phyloP scores from a whole-genome alignment of 2,113 vertebrate genomes.

The Lophura nycthemera region DNA sequence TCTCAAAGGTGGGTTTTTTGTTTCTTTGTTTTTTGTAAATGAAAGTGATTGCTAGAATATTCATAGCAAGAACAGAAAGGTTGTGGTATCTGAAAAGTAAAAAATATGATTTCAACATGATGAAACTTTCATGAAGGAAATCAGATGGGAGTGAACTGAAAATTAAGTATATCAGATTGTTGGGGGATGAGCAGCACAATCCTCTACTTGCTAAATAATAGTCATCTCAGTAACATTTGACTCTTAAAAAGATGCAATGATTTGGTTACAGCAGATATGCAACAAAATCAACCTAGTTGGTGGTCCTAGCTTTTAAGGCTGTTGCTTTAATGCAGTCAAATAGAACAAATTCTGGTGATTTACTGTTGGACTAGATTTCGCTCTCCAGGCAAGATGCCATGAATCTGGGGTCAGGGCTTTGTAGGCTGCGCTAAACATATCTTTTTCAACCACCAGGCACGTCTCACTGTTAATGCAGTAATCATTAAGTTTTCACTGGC shows the following conservation, averaged over 20 bases:
- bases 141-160: not conserved
- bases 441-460: not conserved
- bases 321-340: constrained; percentile 41
- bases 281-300: constrained; percentile 10
- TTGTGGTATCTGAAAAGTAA: constrained; percentile 4
- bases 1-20: not conserved
- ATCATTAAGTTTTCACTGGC: not conserved
- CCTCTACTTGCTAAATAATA: not conserved
- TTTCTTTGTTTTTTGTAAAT: not conserved
- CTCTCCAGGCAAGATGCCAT: constrained; percentile 25
- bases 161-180: constrained; percentile 45
- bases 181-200: constrained; percentile 11
- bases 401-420: constrained; percentile 42
- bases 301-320: constrained; percentile 40
- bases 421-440: constrained; percentile 1
- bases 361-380: constrained; percentile 56
- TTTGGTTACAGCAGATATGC: constrained; percentile 8
- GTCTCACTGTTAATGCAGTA: not conserved
- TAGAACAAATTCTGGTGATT: constrained; percentile 52
- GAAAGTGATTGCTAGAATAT: not conserved
- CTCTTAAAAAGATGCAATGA: not conserved
- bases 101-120: constrained; percentile 54
- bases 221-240: not conserved
- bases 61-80: not conserved
- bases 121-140: constrained; percentile 25